A percentile compares a stretch with the other conserved stretches of the same genome.
Conservation (phyloP, 2,113 vertebrate species). For the Nannobrachium achirus region DNA sequence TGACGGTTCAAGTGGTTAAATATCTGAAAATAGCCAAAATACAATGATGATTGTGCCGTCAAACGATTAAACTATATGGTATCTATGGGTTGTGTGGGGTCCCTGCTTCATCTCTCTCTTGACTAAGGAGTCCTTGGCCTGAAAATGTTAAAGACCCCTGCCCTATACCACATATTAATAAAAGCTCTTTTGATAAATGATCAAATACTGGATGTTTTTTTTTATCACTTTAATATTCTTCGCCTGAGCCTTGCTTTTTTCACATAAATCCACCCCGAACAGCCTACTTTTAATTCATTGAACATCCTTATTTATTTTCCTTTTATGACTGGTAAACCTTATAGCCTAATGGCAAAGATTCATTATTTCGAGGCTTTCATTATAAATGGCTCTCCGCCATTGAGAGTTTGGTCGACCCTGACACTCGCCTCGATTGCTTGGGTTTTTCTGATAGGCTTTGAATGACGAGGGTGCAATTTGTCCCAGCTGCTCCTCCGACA, state of each 20-base stretch:
- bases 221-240: slow-evolving; percentile 12
- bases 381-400: slow-evolving; percentile 59
- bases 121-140: no score
- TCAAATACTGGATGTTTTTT: slow-evolving; percentile 2
- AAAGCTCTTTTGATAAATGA: slow-evolving; percentile 10
- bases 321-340: slow-evolving; percentile 17
- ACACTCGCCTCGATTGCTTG: slow-evolving; percentile 65
- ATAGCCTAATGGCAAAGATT: slow-evolving; percentile 51
- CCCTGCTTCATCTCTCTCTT: no score
- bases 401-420: slow-evolving; percentile 66
- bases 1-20: no score
- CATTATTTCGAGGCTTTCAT: slow-evolving; percentile 58
- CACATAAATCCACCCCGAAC: no score
- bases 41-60: no score
- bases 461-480: slow-evolving; percentile 73
- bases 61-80: no score
- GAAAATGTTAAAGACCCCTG: no score
- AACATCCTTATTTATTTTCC: no score
- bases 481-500: slow-evolving; percentile 73
- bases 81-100: no score
- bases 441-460: slow-evolving; percentile 73
- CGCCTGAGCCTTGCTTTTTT: background rate
- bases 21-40: no score
- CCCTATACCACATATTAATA: no score
- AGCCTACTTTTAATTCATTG: no score